Conservation (phyloP, 1,140 invertebrate species). For the Arctopsyche grandis region DNA sequence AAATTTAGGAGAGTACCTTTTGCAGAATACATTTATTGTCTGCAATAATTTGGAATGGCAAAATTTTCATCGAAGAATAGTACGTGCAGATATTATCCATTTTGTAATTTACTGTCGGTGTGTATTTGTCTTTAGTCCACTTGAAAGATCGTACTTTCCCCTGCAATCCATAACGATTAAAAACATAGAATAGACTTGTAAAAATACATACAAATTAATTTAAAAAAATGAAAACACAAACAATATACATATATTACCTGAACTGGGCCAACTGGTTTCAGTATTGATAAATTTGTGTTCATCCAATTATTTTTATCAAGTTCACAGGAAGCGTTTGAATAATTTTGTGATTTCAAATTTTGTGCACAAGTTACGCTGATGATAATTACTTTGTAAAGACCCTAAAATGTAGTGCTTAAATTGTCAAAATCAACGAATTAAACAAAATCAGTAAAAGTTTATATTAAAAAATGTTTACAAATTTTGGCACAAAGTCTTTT, state of each 20-base stretch:
- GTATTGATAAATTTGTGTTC: neutral
- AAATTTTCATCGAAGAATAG: neutral
- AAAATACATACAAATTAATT: neutral
- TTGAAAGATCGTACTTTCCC: neutral
- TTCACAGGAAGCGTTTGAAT: too few species aligned
- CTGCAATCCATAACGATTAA: too few species aligned
- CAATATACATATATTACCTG: neutral
- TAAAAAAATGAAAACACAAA: neutral
- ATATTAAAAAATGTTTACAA: too few species aligned
- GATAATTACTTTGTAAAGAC: too few species aligned
- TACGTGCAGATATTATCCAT: conserved; percentile 18
- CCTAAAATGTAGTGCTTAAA: too few species aligned
- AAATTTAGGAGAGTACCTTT: too few species aligned
- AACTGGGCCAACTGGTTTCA: neutral
- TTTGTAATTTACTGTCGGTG: neutral
- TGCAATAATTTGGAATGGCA: neutral
- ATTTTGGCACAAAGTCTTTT: too few species aligned
- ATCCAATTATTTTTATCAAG: neutral
- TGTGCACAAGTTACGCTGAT: too few species aligned
- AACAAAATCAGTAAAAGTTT: too few species aligned
- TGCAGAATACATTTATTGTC: conserved; percentile 6
- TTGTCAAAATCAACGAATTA: too few species aligned
- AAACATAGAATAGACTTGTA: too few species aligned
- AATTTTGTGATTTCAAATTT: conserved; percentile 4
- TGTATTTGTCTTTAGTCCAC: conserved; percentile 12